A percentile compares a stretch with the other conserved stretches of the same genome.
Evolutionary conservation across 1,140 invertebrate species (phyloP).

Genomic region (Lepidurus packardi): DNA sequence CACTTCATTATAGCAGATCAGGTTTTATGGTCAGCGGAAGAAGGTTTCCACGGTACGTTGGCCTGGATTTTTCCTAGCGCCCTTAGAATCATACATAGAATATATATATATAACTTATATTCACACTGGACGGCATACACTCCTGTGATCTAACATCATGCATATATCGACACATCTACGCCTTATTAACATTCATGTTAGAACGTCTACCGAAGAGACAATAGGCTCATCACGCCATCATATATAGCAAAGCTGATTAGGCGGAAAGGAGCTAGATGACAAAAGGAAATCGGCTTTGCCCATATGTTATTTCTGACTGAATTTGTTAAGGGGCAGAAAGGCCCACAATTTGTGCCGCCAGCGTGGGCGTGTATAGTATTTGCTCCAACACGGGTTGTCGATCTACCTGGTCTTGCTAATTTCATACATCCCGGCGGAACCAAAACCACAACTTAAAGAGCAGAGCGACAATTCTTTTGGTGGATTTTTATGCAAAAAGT

Average conservation of each 20-base stretch:
- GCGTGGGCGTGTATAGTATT: neutral
- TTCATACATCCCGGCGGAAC: neutral
- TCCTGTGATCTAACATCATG: neutral
- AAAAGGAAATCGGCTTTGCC: neutral
- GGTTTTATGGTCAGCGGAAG: conserved; percentile 12
- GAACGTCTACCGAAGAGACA: neutral
- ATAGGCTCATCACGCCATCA: neutral
- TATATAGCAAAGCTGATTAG: neutral
- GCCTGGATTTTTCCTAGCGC: neutral
- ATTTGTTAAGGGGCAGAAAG: neutral
- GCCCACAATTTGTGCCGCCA: neutral
- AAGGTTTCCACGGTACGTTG: neutral
- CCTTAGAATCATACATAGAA: neutral
- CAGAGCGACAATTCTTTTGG: neutral
- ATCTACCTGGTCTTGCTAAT: neutral
- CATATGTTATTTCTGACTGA: neutral
- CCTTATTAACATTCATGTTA: neutral
- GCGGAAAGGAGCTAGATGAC: neutral
- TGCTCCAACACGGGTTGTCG: neutral
- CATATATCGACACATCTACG: conserved; percentile 1
- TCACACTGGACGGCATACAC: neutral
- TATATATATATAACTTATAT: too few relatives aligned
- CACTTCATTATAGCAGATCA: conserved; percentile 22
- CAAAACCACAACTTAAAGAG: neutral
- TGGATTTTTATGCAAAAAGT: conserved; percentile 11